These are phyloP conservation scores for Hermatobates lingyangjiaoensis DNA, from an alignment of 1,140 invertebrate genomes.

Conservation along the genomic window DNA sequence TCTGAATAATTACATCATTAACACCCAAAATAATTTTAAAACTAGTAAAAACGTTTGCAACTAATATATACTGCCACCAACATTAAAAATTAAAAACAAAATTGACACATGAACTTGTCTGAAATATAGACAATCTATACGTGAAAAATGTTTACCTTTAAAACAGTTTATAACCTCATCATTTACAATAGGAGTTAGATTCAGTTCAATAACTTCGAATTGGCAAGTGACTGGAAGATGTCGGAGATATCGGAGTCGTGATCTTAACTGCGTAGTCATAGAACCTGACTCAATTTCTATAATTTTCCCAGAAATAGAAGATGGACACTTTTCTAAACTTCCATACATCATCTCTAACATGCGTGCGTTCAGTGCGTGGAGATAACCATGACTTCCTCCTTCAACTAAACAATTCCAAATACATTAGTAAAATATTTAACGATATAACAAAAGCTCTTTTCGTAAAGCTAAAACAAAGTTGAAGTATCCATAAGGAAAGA, in stretches of 20 bases:
- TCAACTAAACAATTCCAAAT: too few species aligned
- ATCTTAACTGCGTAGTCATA: conserved; percentile 60
- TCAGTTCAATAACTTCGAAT: conserved; percentile 76
- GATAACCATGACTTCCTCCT: conserved; percentile 81
- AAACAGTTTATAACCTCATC: conserved; percentile 41
- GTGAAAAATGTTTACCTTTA: too few species aligned
- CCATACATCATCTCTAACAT: conserved; percentile 79
- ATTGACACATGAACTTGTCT: too few species aligned
- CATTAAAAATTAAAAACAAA: too few species aligned
- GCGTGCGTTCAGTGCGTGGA: conserved; percentile 76
- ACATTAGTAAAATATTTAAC: neutral
- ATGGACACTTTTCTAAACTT: conserved; percentile 54
- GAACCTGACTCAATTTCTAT: conserved; percentile 67
- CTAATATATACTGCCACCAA: too few species aligned
- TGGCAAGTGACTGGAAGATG: conserved; percentile 79
- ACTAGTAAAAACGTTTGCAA: too few species aligned
- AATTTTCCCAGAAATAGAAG: conserved; percentile 47
- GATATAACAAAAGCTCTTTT: neutral
- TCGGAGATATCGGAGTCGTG: conserved; percentile 58
- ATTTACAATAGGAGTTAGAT: conserved; percentile 47
- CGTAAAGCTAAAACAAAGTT: too few species aligned
- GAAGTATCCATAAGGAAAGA: too few species aligned
- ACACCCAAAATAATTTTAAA: too few species aligned
- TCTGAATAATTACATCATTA: too few species aligned
- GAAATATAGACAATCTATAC: conserved; percentile 1